Conservation (phyloP, 1,140 invertebrate species). For the Littorina saxatilis region DNA sequence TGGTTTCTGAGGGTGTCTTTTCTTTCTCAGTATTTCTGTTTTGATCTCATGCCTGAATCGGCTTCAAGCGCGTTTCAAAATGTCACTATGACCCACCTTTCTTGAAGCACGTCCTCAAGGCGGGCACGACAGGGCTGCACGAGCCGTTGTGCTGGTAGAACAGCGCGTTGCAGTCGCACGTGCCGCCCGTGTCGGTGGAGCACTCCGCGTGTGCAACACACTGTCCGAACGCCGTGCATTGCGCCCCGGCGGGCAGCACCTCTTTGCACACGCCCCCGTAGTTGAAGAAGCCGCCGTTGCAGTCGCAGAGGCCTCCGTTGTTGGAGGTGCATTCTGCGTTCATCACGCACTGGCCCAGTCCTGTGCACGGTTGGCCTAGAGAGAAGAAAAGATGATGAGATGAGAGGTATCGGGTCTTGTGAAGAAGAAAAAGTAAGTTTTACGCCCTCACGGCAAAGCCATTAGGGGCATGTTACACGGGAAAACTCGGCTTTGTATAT, state of each 20-base stretch:
- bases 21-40: too few species aligned
- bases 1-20: too few species aligned
- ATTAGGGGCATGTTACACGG: too few species aligned
- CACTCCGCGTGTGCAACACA: conserved; percentile 41
- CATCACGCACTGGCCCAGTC: conserved; percentile 38
- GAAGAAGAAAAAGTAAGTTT: too few species aligned
- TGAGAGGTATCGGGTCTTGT: too few species aligned
- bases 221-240: conserved; percentile 29
- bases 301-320: conserved; percentile 24
- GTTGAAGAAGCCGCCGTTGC: conserved; percentile 24
- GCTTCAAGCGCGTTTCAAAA: too few species aligned
- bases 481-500: too few species aligned
- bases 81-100: too few species aligned
- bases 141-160: conserved; percentile 39
- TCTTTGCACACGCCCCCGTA: conserved; percentile 34
- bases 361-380: conserved; percentile 35
- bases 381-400: too few species aligned
- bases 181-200: conserved; percentile 41
- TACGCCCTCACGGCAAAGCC: too few species aligned
- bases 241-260: conserved; percentile 4
- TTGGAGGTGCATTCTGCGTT: conserved; percentile 37
- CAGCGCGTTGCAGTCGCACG: conserved; percentile 33
- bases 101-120: conserved; percentile 12
- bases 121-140: conserved; percentile 25
- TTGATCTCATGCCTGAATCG: too few species aligned